A percentile compares a stretch with the other conserved stretches of the same genome.
Conservation (phyloP, 1,140 invertebrate genomes). For the Leguminivora glycinivorella region DNA sequence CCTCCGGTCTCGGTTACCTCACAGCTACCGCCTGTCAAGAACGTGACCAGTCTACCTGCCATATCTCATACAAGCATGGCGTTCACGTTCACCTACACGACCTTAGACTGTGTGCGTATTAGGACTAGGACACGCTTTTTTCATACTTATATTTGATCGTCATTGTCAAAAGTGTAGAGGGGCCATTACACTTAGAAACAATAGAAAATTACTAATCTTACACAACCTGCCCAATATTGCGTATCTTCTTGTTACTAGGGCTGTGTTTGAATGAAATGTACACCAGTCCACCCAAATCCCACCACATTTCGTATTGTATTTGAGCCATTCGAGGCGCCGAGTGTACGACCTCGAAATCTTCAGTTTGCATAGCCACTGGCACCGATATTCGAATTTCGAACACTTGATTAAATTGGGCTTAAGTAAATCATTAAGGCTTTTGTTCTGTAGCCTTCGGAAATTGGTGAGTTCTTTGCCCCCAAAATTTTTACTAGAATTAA, state of each 20-base stretch:
- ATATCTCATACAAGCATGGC: too few relatives aligned
- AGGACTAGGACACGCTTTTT: too few relatives aligned
- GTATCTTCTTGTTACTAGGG: background rate
- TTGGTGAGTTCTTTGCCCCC: background rate
- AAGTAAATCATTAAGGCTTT: background rate
- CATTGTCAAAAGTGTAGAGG: too few relatives aligned
- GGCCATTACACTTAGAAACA: too few relatives aligned
- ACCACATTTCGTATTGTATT: background rate
- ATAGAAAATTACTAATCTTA: background rate
- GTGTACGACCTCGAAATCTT: background rate
- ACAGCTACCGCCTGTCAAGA: too few relatives aligned
- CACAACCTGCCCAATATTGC: background rate
- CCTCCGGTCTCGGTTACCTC: too few relatives aligned
- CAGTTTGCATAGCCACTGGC: background rate
- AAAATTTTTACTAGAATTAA: too few relatives aligned
- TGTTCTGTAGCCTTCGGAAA: background rate
- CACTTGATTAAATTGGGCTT: background rate
- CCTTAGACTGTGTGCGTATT: too few relatives aligned
- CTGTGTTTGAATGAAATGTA: background rate
- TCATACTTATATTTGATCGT: too few relatives aligned
- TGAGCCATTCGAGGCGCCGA: background rate
- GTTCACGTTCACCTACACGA: too few relatives aligned
- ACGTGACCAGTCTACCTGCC: too few relatives aligned
- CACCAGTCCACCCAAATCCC: background rate
- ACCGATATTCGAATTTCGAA: background rate